These are phyloP conservation scores for Sinelater perroti DNA, from an alignment of 2,888 invertebrate species.

Conservation along the genomic window DNA sequence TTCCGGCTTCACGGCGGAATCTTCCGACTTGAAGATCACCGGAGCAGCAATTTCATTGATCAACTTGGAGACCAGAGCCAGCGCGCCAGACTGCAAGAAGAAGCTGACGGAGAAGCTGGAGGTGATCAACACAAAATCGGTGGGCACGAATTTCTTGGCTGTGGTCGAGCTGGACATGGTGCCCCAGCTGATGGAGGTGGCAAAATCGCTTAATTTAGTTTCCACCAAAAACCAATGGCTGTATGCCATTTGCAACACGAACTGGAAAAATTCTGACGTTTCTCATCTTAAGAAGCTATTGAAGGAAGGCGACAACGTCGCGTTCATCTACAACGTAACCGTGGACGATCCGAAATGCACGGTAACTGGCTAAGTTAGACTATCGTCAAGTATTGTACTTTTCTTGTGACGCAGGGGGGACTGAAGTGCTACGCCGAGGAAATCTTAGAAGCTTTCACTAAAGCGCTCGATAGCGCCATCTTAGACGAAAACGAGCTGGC, in stretches of 20 bases:
- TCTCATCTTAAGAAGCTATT: slow-evolving; percentile 67
- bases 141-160: slow-evolving; percentile 66
- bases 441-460: slow-evolving; percentile 71
- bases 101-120: slow-evolving; percentile 51
- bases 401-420: slow-evolving; percentile 66
- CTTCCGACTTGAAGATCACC: slow-evolving; percentile 39
- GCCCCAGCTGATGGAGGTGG: slow-evolving; percentile 73
- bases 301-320: slow-evolving; percentile 82
- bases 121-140: slow-evolving; percentile 51
- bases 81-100: slow-evolving; percentile 48
- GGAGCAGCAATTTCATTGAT: slow-evolving; percentile 54
- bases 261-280: slow-evolving; percentile 63
- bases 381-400: no score
- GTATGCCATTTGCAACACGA: slow-evolving; percentile 75
- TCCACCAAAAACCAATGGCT: slow-evolving; percentile 82
- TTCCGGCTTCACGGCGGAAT: slow-evolving; percentile 64
- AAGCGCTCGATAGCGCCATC: slow-evolving; percentile 74
- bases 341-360: slow-evolving; percentile 62
- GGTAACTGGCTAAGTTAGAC: no score
- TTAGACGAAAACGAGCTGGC: slow-evolving; percentile 76
- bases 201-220: slow-evolving; percentile 72
- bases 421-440: slow-evolving; percentile 75
- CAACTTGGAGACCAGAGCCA: slow-evolving; percentile 47
- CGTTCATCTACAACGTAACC: slow-evolving; percentile 78
- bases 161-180: slow-evolving; percentile 70